Conservation (phyloP, 2,888 invertebrate species). For the Yponomeuta evonymella region DNA sequence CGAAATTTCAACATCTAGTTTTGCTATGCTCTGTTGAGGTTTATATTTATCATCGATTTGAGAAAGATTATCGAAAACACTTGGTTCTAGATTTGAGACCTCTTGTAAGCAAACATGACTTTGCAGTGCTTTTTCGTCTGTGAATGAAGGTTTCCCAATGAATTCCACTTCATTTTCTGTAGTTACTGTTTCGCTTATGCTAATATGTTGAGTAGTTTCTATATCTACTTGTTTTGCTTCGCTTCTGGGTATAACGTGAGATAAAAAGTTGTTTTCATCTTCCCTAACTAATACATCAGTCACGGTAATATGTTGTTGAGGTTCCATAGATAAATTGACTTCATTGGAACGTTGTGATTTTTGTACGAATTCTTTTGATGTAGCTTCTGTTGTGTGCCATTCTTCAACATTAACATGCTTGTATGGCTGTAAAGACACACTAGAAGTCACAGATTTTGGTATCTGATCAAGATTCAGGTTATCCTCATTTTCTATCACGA, state of each 20-base stretch:
- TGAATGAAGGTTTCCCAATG: slow-evolving; percentile 28
- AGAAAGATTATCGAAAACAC: slow-evolving; percentile 17
- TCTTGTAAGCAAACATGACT: slow-evolving; percentile 31
- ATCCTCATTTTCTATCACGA: background rate
- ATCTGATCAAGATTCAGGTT: slow-evolving; percentile 8
- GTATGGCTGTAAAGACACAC: slow-evolving; percentile 34
- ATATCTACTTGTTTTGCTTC: slow-evolving; percentile 39
- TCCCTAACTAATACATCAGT: slow-evolving; percentile 40
- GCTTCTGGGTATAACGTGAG: slow-evolving; percentile 26
- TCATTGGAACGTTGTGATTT: slow-evolving; percentile 23
- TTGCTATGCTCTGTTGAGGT: slow-evolving; percentile 18
- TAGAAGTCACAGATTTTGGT: slow-evolving; percentile 33
- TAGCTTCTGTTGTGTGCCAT: slow-evolving; percentile 35
- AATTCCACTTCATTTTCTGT: slow-evolving; percentile 40
- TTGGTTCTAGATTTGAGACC: background rate
- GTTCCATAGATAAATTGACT: slow-evolving; percentile 32
- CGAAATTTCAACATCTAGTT: slow-evolving; percentile 17
- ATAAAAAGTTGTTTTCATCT: slow-evolving; percentile 32
- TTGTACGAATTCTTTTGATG: slow-evolving; percentile 29
- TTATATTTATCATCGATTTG: slow-evolving; percentile 17
- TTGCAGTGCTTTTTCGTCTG: slow-evolving; percentile 33
- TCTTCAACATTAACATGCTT: slow-evolving; percentile 44
- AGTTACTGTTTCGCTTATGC: slow-evolving; percentile 35
- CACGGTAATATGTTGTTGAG: slow-evolving; percentile 46
- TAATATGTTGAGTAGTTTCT: slow-evolving; percentile 41